Percentiles rank a stretch among this genome's conserved stretches.
Evolutionary conservation across 1,140 invertebrate species (phyloP).

Genomic region (Bombus difficillimus): DNA sequence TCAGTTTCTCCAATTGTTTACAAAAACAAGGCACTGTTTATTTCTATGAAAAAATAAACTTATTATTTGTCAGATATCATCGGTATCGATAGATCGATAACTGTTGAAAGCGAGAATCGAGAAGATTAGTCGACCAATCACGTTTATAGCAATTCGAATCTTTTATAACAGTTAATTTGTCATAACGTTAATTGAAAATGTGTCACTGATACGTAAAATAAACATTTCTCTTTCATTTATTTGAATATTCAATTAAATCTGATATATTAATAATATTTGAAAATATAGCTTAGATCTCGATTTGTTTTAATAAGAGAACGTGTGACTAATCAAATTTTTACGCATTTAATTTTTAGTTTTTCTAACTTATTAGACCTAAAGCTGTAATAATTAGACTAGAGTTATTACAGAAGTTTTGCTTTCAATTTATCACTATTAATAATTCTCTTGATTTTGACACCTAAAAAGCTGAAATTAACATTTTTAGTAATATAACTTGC

Average conservation of each 20-base stretch:
- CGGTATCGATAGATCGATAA: conserved; percentile 18
- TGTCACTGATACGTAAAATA: neutral
- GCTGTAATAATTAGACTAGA: too few species aligned
- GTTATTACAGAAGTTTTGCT: too few species aligned
- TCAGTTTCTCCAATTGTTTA: conserved; percentile 9
- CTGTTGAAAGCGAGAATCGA: conserved; percentile 26
- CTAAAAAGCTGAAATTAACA: neutral
- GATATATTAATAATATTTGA: neutral
- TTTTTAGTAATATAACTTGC: neutral
- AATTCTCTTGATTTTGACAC: too few species aligned
- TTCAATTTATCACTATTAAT: neutral
- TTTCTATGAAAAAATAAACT: neutral
- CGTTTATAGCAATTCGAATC: conserved; percentile 7
- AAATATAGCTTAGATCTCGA: neutral
- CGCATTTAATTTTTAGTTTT: neutral
- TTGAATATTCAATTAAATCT: neutral
- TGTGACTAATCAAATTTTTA: neutral
- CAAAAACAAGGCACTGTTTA: conserved; percentile 41
- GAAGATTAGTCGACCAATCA: conserved; percentile 20
- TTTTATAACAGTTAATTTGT: conserved; percentile 10
- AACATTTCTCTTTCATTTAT: neutral
- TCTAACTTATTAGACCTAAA: neutral
- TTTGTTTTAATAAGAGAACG: neutral
- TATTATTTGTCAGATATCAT: neutral
- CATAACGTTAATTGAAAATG: neutral